Conservation (phyloP, 2,113 vertebrate species). For the Nothobranchius furzeri region DNA sequence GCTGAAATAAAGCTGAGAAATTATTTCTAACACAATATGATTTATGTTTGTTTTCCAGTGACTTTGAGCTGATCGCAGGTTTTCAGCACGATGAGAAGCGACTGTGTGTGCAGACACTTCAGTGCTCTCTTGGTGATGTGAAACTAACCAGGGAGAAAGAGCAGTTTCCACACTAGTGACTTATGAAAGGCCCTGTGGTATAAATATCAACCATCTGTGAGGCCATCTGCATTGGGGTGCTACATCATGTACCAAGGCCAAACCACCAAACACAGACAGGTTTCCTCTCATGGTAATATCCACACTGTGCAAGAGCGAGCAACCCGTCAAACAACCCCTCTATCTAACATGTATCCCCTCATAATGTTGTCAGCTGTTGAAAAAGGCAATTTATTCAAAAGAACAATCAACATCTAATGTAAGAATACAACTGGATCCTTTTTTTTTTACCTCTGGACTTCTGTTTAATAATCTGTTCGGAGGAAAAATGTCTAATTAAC, state of each 20-base stretch:
- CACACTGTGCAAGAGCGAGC: constrained; percentile 33
- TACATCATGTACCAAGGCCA: constrained; percentile 75
- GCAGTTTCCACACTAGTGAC: constrained; percentile 72
- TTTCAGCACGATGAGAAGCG: constrained; percentile 21
- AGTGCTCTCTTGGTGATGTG: constrained; percentile 58
- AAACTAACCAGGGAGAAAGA: constrained; percentile 72
- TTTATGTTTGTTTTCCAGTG: constrained; percentile 1
- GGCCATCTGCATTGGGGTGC: constrained; percentile 80
- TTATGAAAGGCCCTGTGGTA: constrained; percentile 74
- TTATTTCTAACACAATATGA: constrained; percentile 17
- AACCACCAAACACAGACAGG: constrained; percentile 70
- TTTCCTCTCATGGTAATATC: constrained; percentile 56
- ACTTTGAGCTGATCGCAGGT: constrained; percentile 19
- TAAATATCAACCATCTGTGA: constrained; percentile 83
- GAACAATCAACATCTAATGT: constrained; percentile 1
- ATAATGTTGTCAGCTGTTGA: constrained; percentile 6
- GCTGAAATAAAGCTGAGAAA: background rate
- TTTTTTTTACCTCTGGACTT: background rate
- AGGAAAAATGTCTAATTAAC: too few species aligned
- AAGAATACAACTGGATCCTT: background rate
- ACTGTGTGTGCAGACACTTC: constrained; percentile 16
- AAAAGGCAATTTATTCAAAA: constrained; percentile 32
- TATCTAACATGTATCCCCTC: constrained; percentile 26
- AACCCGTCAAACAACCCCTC: constrained; percentile 28
- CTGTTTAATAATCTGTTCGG: background rate